phyloP scores from a whole-genome alignment of 2,888 invertebrate species.

The Cephus sareptanus region DNA sequence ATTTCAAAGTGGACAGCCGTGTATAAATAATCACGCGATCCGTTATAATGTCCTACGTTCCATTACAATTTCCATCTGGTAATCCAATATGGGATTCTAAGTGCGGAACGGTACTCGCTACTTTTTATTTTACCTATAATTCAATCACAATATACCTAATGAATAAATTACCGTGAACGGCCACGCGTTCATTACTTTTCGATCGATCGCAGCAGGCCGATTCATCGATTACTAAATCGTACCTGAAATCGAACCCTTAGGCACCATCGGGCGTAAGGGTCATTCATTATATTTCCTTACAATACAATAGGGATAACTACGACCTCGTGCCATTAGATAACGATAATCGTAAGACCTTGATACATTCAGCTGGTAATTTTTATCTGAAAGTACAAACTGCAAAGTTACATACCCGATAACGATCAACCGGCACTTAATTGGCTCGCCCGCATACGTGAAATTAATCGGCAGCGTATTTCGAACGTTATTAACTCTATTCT shows the following conservation, averaged over 20 bases:
- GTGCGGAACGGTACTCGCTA: not conserved
- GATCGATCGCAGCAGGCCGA: not conserved
- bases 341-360: not conserved
- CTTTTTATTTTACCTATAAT: not conserved
- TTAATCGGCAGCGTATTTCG: not conserved
- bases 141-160: not conserved
- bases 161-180: not conserved
- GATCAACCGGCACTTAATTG: not conserved
- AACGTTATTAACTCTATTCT: not conserved
- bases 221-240: not conserved
- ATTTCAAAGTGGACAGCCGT: slow-evolving; percentile 43
- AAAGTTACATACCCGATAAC: not conserved
- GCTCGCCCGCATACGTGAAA: not conserved
- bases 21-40: not conserved
- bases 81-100: not conserved
- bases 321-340: not conserved
- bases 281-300: not conserved
- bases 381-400: not conserved
- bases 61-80: not conserved
- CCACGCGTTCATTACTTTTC: not conserved
- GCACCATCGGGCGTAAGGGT: not conserved
- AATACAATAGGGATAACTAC: slow-evolving; percentile 11
- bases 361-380: not conserved
- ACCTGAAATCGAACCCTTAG: not conserved
- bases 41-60: not conserved